These are phyloP conservation scores for Enteromius thamalakanensis DNA, from an alignment of 2,797 vertebrate species.

Conservation along the genomic window DNA sequence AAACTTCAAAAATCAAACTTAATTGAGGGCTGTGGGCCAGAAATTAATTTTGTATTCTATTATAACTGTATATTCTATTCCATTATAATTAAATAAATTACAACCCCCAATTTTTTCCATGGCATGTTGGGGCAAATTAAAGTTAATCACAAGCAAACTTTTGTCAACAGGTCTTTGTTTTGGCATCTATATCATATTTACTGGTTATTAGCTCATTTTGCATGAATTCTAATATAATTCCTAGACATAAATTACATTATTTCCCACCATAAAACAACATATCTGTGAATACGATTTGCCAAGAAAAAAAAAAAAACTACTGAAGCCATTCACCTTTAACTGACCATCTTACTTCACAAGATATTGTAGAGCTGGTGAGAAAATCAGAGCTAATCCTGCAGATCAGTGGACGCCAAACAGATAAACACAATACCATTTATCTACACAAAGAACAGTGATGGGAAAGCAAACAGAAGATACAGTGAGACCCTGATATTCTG, in stretches of 20 bases:
- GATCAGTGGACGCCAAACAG: conserved; percentile 19
- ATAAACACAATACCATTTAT: conserved; percentile 17
- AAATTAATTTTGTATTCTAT: no score
- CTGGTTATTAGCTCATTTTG: no score
- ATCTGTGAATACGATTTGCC: neutral
- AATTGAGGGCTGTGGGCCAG: neutral
- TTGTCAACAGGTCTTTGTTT: no score
- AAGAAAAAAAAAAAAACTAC: neutral
- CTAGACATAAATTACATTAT: neutral
- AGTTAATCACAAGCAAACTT: no score
- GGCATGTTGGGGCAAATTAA: no score
- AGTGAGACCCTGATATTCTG: neutral
- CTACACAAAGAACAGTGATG: conserved; percentile 3
- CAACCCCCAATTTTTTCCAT: no score
- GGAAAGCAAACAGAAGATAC: neutral
- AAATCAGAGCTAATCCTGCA: neutral
- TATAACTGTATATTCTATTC: no score
- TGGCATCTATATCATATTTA: no score
- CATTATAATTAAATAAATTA: no score
- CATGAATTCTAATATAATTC: neutral
- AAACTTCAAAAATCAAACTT: neutral
- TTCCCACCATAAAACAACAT: neutral
- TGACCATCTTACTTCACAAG: neutral
- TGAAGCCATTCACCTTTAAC: neutral
- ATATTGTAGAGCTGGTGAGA: neutral